A percentile compares a stretch with the other conserved stretches of the same genome.
phyloP scores from a whole-genome alignment of 2,888 invertebrate genomes.

The Entomobrya multifasciata region DNA sequence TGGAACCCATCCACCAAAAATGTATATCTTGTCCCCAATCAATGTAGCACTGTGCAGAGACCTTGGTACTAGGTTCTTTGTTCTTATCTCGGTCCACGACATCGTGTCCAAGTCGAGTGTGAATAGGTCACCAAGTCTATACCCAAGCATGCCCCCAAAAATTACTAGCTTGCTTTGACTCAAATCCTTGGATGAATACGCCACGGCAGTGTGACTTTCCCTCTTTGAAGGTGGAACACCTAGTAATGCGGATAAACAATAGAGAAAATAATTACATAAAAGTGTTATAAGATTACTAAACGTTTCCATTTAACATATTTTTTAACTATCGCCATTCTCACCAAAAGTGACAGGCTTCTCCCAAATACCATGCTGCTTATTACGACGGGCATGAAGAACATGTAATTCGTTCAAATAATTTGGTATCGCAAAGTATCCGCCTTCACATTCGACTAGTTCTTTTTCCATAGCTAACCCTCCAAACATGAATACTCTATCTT shows the following conservation, averaged over 20 bases:
- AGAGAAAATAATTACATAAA: too few relatives aligned
- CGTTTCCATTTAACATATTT: too few relatives aligned
- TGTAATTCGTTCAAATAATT: constrained; percentile 98
- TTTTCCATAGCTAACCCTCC: constrained; percentile 94
- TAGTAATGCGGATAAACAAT: too few relatives aligned
- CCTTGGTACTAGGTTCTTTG: background rate
- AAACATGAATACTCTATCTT: constrained; percentile 96
- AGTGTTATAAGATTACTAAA: too few relatives aligned
- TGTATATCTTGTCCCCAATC: background rate
- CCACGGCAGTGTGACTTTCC: constrained; percentile 97
- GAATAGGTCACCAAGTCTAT: too few relatives aligned
- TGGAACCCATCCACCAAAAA: background rate
- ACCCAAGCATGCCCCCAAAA: too few relatives aligned
- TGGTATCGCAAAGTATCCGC: too few relatives aligned
- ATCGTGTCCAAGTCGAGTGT: constrained; percentile 15
- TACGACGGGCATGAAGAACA: constrained; percentile 92
- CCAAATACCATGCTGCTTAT: constrained; percentile 89
- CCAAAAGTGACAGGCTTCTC: constrained; percentile 95
- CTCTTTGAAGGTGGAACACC: constrained; percentile 95
- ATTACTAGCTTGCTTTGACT: constrained; percentile 93
- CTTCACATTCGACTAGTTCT: constrained; percentile 86
- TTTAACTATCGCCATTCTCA: too few relatives aligned
- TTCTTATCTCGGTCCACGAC: background rate
- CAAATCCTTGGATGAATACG: constrained; percentile 90
- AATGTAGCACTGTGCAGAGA: background rate